Conservation (phyloP, 1,140 invertebrate species). For the Drosophila pruinosa region DNA sequence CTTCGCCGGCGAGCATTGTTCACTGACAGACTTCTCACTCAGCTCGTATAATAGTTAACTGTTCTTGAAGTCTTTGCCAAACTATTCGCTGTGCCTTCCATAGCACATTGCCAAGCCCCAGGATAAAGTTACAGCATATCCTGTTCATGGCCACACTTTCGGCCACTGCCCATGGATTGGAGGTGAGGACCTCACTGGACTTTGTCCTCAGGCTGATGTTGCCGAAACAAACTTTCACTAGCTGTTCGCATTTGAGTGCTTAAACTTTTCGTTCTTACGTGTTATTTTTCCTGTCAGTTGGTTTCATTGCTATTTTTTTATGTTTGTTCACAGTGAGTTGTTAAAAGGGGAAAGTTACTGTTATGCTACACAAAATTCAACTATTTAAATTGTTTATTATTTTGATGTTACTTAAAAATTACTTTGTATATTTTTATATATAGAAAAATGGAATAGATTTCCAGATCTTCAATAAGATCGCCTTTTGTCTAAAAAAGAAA, state of each 20-base stretch:
- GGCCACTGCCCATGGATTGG: slow-evolving; percentile 7
- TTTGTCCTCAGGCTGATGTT: not conserved
- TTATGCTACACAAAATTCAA: not conserved
- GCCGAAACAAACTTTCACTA: slow-evolving; percentile 49
- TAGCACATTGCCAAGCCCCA: not conserved
- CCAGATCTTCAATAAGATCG: too few relatives aligned
- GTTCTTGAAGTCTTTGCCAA: slow-evolving; percentile 32
- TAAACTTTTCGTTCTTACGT: slow-evolving; percentile 56
- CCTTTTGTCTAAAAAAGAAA: too few relatives aligned
- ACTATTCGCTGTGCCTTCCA: slow-evolving; percentile 44
- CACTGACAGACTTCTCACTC: slow-evolving; percentile 23
- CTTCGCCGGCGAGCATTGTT: not conserved
- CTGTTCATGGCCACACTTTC: slow-evolving; percentile 25
- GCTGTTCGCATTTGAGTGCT: slow-evolving; percentile 55
- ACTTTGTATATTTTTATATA: not conserved
- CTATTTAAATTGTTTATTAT: slow-evolving; percentile 18
- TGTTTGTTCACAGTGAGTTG: slow-evolving; percentile 19
- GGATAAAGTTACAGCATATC: slow-evolving; percentile 53
- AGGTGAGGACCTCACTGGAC: not conserved
- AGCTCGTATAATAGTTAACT: slow-evolving; percentile 26
- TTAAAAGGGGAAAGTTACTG: slow-evolving; percentile 5
- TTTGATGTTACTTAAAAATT: not conserved
- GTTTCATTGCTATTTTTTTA: slow-evolving; percentile 17
- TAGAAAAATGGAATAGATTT: not conserved
- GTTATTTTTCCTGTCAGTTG: slow-evolving; percentile 31